Conservation (phyloP, 2,888 invertebrate genomes). For the Scaptomyza cyrtandrae region DNA sequence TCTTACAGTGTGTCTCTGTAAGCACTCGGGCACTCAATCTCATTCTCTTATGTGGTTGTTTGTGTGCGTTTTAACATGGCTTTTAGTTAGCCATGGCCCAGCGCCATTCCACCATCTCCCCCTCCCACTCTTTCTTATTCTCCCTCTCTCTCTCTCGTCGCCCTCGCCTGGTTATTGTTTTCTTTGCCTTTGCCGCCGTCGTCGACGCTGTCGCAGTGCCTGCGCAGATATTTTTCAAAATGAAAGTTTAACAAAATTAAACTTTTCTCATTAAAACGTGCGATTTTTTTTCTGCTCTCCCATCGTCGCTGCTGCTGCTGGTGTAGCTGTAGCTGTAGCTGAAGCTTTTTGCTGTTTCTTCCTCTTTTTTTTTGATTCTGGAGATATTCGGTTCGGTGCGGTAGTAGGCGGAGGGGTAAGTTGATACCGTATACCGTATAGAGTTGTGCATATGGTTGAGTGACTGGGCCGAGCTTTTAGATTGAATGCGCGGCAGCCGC, state of each 20-base stretch:
- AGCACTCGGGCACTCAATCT: constrained; percentile 19
- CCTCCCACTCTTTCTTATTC: too few relatives aligned
- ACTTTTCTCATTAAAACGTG: constrained; percentile 84
- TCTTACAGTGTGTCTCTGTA: constrained; percentile 27
- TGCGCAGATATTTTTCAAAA: constrained; percentile 76
- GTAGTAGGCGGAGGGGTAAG: constrained; percentile 23
- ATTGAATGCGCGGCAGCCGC: constrained; percentile 18
- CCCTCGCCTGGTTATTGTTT: constrained; percentile 30
- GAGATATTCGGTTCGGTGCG: too few relatives aligned
- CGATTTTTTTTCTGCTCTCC: constrained; percentile 49
- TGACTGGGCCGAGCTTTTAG: constrained; percentile 49
- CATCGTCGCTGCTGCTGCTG: constrained; percentile 15
- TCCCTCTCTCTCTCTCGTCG: background rate
- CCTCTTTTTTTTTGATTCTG: constrained; percentile 9
- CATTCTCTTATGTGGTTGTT: constrained; percentile 44
- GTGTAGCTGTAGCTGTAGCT: constrained; percentile 17
- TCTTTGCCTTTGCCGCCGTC: constrained; percentile 29
- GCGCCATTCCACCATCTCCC: constrained; percentile 22
- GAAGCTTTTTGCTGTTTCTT: constrained; percentile 23
- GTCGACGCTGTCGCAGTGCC: constrained; percentile 46
- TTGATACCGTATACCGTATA: constrained; percentile 44
- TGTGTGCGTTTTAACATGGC: constrained; percentile 70
- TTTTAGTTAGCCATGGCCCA: constrained; percentile 65
- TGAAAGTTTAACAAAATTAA: constrained; percentile 83
- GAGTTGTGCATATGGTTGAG: constrained; percentile 73